Percentiles rank a stretch among this genome's conserved stretches.
Evolutionary conservation across 2,113 vertebrate species (phyloP).

Genomic region (Nothocercus julius): DNA sequence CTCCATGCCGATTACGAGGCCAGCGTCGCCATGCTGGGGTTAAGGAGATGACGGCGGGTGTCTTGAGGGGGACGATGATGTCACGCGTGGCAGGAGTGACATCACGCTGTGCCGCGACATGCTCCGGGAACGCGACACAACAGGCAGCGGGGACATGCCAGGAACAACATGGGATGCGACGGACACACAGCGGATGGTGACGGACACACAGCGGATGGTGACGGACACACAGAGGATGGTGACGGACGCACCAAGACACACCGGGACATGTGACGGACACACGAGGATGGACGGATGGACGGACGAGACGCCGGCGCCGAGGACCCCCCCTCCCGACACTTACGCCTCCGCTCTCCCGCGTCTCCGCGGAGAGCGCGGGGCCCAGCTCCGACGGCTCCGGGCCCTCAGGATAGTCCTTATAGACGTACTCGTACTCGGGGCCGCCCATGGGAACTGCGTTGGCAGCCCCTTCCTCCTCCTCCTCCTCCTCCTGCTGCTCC

Average conservation of each 20-base stretch:
- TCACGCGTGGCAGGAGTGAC: not conserved
- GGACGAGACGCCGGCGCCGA: too few relatives aligned
- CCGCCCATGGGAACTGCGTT: not conserved
- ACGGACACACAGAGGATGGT: too few relatives aligned
- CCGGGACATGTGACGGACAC: too few relatives aligned
- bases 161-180: too few relatives aligned
- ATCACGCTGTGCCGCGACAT: not conserved
- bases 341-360: slow-evolving; percentile 85
- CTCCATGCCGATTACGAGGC: not conserved
- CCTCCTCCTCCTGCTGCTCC: not conserved
- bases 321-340: slow-evolving; percentile 70
- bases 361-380: slow-evolving; percentile 87
- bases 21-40: not conserved
- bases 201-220: too few relatives aligned
- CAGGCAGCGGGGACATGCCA: too few relatives aligned
- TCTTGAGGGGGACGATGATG: not conserved
- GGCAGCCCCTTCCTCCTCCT: slow-evolving; percentile 3
- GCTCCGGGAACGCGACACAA: not conserved
- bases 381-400: slow-evolving; percentile 75
- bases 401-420: slow-evolving; percentile 84
- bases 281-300: too few relatives aligned
- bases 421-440: slow-evolving; percentile 86
- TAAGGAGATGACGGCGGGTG: too few relatives aligned
- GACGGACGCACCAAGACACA: too few relatives aligned
- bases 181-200: too few relatives aligned